Conservation (phyloP, 2,113 vertebrate genomes). For the human region DNA sequence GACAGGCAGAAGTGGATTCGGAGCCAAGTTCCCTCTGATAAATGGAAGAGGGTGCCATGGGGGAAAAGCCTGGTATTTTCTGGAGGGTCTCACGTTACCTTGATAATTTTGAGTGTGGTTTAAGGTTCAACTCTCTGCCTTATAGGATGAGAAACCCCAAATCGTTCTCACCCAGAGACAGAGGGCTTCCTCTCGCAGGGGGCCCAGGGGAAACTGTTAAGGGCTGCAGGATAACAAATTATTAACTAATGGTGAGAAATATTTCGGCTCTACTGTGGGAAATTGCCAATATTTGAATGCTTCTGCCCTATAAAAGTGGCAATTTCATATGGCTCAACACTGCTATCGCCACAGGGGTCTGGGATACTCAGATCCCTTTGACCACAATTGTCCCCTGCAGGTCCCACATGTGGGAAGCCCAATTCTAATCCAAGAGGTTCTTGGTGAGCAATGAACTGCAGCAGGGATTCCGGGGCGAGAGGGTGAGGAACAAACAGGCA, state of each 20-base stretch:
- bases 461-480: not conserved
- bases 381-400: not conserved
- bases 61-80: not conserved
- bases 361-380: not conserved
- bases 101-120: not conserved
- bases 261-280: not conserved
- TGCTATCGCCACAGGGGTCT: not conserved
- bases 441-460: not conserved
- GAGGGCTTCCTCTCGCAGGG: not conserved
- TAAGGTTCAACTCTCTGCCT: not conserved
- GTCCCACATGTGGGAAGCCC: not conserved
- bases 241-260: not conserved
- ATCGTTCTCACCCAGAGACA: not conserved
- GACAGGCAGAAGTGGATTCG: accelerated
- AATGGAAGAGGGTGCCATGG: accelerated
- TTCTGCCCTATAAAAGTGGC: not conserved
- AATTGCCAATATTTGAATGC: not conserved
- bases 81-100: not conserved
- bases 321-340: not conserved
- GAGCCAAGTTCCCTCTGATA: not conserved
- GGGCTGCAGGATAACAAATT: too few species aligned
- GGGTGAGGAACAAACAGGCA: not conserved
- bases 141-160: not conserved
- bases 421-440: not conserved
- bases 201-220: accelerated